Evolutionary conservation across 2,797 vertebrate species (phyloP).

Genomic region (Lepidocolaptes lacrymiger): DNA sequence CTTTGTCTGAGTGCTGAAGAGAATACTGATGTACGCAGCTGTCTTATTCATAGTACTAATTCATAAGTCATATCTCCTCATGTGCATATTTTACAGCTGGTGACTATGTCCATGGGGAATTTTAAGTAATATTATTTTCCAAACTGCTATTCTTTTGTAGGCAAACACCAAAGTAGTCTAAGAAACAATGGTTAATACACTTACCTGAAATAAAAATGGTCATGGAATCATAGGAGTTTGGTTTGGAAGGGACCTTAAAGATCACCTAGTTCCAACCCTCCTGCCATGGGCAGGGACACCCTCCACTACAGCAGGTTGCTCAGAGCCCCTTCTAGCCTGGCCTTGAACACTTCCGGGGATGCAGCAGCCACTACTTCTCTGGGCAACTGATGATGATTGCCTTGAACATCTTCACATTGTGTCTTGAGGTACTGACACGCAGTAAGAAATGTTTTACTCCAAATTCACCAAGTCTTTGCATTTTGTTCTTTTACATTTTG

Average conservation of each 20-base stretch:
- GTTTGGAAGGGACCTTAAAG: neutral
- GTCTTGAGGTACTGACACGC: neutral
- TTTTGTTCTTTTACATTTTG: neutral
- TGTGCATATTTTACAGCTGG: neutral
- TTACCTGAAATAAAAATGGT: neutral
- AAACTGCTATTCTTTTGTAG: neutral
- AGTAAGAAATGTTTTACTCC: neutral
- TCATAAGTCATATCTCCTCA: neutral
- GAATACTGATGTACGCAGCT: neutral
- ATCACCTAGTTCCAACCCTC: fast-evolving
- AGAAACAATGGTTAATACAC: neutral
- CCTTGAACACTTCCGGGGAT: neutral
- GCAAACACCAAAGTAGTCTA: neutral
- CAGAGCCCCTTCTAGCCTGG: neutral
- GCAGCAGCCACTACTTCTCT: neutral
- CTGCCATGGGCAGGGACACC: neutral
- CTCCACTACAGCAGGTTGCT: neutral
- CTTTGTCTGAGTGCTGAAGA: neutral
- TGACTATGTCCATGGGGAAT: neutral
- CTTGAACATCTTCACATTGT: neutral
- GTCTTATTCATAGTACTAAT: neutral
- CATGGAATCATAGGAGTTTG: neutral
- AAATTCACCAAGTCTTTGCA: neutral
- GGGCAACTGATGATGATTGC: neutral
- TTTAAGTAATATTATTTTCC: neutral